Percentiles rank a stretch among this genome's conserved stretches.
These are phyloP conservation scores for Saccostrea cuccullata DNA, from an alignment of 1,140 invertebrate genomes.

Conservation along the genomic window DNA sequence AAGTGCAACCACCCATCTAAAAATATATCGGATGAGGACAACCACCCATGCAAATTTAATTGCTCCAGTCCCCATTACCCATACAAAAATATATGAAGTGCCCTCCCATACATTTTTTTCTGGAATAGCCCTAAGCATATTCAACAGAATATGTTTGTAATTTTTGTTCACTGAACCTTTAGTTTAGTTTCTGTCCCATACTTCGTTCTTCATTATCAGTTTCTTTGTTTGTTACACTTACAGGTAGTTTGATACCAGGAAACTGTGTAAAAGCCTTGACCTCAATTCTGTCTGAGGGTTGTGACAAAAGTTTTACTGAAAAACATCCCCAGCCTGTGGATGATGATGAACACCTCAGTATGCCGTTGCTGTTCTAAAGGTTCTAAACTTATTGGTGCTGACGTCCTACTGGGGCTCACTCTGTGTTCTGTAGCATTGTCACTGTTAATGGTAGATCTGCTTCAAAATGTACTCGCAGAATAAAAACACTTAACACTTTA, in stretches of 20 bases:
- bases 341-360: slow-evolving; percentile 57
- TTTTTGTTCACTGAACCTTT: too few relatives aligned
- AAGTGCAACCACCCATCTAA: too few relatives aligned
- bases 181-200: too few relatives aligned
- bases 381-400: slow-evolving; percentile 42
- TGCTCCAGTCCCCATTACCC: too few relatives aligned
- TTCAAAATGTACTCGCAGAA: background rate
- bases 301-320: slow-evolving; percentile 89
- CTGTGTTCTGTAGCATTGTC: background rate
- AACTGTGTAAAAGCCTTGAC: slow-evolving; percentile 89
- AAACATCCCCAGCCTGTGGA: slow-evolving; percentile 66
- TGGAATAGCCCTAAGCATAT: too few relatives aligned
- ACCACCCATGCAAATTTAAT: too few relatives aligned
- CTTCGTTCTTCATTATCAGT: background rate
- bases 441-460: background rate
- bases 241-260: slow-evolving; percentile 93
- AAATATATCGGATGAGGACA: too few relatives aligned
- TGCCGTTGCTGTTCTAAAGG: slow-evolving; percentile 59
- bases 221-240: slow-evolving; percentile 63
- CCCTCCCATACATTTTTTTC: too few relatives aligned
- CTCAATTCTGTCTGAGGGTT: slow-evolving; percentile 88
- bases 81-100: too few relatives aligned
- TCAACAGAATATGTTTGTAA: too few relatives aligned
- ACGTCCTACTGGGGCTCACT: background rate
- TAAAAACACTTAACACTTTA: background rate